Evolutionary conservation across 2,113 vertebrate genomes (phyloP).

Genomic region (Odobenus rosmarus): DNA sequence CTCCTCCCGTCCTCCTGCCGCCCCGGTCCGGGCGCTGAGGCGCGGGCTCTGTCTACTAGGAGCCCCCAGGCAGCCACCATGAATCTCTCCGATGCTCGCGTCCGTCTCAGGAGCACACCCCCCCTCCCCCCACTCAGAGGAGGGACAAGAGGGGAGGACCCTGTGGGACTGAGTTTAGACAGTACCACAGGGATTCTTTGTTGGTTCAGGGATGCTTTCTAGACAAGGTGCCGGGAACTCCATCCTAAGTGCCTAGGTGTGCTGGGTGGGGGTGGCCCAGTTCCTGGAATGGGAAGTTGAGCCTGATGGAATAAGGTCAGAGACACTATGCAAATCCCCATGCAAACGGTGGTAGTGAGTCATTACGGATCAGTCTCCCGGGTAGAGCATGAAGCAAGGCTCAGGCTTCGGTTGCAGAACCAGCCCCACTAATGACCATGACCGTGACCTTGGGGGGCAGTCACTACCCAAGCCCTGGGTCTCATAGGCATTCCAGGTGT

Average conservation of each 20-base stretch:
- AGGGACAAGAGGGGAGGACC: background rate
- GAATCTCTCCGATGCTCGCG: no score
- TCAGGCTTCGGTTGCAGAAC: constrained; percentile 1
- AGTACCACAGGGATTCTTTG: no score
- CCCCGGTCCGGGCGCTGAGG: background rate
- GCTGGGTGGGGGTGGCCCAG: background rate
- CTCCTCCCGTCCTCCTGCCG: background rate
- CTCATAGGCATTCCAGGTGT: background rate
- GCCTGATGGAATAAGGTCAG: constrained; percentile 30
- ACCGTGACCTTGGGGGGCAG: background rate
- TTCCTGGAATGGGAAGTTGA: constrained; percentile 44
- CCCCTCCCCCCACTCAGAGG: accelerated
- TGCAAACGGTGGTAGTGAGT: constrained; percentile 52
- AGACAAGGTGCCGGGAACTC: background rate
- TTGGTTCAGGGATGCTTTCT: background rate
- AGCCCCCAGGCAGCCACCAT: background rate
- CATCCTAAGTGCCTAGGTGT: background rate
- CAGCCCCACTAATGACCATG: background rate
- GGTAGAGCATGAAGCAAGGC: background rate
- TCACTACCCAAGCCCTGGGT: background rate
- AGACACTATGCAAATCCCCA: constrained; percentile 48
- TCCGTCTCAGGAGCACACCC: background rate
- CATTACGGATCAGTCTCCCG: background rate
- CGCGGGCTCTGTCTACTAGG: background rate
- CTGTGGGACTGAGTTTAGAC: background rate